phyloP scores from a whole-genome alignment of 2,888 invertebrate species.

The Coelopa pilipes region DNA sequence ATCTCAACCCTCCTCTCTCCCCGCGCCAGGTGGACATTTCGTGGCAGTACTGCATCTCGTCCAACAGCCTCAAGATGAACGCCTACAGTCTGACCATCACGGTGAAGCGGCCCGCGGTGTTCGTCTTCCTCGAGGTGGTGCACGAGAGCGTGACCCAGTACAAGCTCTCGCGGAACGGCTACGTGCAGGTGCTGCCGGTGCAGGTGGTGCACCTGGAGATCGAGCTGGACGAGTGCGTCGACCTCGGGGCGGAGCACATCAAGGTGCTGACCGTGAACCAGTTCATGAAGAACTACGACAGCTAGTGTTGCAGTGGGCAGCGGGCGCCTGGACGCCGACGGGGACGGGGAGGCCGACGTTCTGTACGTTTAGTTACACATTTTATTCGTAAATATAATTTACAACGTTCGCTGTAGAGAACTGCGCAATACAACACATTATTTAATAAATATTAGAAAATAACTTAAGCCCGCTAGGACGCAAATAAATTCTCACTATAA shows the following conservation, averaged over 20 bases:
- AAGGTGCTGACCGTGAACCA: constrained; percentile 63
- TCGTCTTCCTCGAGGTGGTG: constrained; percentile 61
- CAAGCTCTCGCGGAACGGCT: constrained; percentile 63
- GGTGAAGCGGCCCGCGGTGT: constrained; percentile 61
- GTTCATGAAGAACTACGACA: constrained; percentile 50
- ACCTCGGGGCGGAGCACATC: constrained; percentile 53
- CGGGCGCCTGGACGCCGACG: no score
- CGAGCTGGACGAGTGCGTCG: constrained; percentile 48
- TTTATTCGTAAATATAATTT: not conserved
- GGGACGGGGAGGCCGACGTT: no score
- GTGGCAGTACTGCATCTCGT: constrained; percentile 49
- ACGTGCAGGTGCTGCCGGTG: constrained; percentile 59
- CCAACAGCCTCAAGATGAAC: constrained; percentile 35
- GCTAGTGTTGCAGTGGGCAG: not conserved
- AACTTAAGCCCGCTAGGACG: not conserved
- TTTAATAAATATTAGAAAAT: constrained; percentile 6
- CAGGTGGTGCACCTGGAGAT: constrained; percentile 60
- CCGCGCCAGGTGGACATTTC: constrained; percentile 55
- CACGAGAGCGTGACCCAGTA: constrained; percentile 52
- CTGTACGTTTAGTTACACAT: no score
- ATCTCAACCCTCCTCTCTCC: no score
- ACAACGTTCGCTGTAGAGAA: not conserved
- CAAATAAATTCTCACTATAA: not conserved
- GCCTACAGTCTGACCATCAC: constrained; percentile 58
- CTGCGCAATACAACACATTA: not conserved